phyloP scores from a whole-genome alignment of 2,113 vertebrate genomes.

The Cavia porcellus region DNA sequence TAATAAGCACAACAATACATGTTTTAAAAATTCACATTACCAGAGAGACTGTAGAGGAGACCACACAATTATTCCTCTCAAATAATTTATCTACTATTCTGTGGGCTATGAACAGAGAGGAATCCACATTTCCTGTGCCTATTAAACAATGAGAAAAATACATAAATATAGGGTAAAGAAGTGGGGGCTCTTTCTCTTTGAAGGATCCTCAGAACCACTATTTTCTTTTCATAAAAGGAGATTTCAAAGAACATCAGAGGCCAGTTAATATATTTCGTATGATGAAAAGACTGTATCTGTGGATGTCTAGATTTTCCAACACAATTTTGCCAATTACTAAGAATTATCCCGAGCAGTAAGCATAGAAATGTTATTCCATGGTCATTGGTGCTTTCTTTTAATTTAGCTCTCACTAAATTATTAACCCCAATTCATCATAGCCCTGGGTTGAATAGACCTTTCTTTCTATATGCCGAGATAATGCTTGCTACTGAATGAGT shows the following conservation, averaged over 20 bases:
- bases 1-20: neutral
- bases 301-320: neutral
- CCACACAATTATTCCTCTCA: neutral
- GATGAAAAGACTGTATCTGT: neutral
- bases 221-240: slow-evolving; percentile 6
- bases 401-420: neutral
- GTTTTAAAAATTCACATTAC: neutral
- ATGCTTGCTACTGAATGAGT: neutral
- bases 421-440: neutral
- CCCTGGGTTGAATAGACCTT: neutral
- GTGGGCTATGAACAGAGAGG: neutral
- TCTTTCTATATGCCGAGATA: neutral
- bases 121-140: no score
- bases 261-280: neutral
- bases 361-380: neutral
- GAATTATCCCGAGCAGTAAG: neutral
- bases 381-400: neutral
- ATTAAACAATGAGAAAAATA: neutral
- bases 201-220: neutral
- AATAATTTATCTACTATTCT: neutral
- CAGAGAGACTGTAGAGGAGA: neutral
- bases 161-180: neutral
- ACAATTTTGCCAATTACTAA: neutral
- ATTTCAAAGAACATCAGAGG: slow-evolving; percentile 18
- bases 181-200: neutral